Base-by-base conservation (phyloP, 2,888 invertebrate species). In the Ditula angustiorana region DNA sequence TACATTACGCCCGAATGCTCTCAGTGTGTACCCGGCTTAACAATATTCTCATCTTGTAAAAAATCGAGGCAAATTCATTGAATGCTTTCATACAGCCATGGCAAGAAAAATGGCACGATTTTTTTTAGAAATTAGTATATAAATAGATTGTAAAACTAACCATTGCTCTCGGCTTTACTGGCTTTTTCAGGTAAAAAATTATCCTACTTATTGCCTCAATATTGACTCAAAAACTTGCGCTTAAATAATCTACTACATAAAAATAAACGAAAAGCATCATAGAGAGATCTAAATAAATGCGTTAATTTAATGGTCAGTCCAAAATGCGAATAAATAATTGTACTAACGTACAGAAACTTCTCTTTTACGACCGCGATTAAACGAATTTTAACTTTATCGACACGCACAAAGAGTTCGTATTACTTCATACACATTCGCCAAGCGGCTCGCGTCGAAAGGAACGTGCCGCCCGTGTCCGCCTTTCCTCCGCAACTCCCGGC, bases 271-370 rank as follows among this genome's bases (percentile, higher is more conserved):
- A 30, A 53, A 55, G 30, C 52, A 37, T 28, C 10, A 26, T 55
- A 21, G 28, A 64, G 68, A 69, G 68, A 67, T 69, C 68, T 41
- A 61, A 56, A 59, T 69, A 69, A 69, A 69, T 69, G 68, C 68
- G 35, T 50, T 37, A 59, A 59, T 49, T 28, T 30, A 37, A 60
- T 59, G 35, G 28, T 11, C 35, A 44, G 52, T 46, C 28, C 33
- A 21, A 23, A 16, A 5, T 23, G 26, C 41, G 44, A 52, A 49
- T 60, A 60, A 60, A 55, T 57, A 37, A 37, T 35, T 56, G n/a
- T n/a, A n/a, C n/a, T n/a, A n/a, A n/a, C n/a, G n/a, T n/a, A n/a
- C n/a, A n/a, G n/a, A n/a, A n/a, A n/a, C n/a, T n/a, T n/a, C n/a
- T n/a, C n/a, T n/a, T n/a, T n/a, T n/a, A n/a, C n/a, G n/a, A n/a